Base-by-base conservation (phyloP, 1,140 invertebrate species). In the Drosophila albomicans region DNA sequence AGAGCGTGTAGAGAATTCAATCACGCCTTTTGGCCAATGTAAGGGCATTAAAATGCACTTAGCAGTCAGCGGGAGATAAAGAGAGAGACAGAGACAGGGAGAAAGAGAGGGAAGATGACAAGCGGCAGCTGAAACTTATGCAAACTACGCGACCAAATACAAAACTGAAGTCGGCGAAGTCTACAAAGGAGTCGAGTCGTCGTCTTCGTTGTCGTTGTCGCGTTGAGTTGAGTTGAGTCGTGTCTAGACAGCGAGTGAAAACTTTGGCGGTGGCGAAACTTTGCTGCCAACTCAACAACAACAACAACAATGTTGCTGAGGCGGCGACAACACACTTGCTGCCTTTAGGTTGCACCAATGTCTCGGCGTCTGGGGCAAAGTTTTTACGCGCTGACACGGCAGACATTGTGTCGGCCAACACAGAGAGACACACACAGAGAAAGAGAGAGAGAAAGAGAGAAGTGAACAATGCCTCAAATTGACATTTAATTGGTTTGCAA, bases 401-500 rank as follows among this genome's bases (percentile, higher is more conserved):
- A 74, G 72, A 75, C 66, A 57, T 70, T 64, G 58, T 70, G 72
- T 49, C 72, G 58, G 54, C 72, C 54, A 57, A 30, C 51, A 16
- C 30, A n/a, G n/a, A n/a, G n/a, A 32, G 5, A 32, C 30, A 32
- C 0, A 6, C 5, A 32, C 1, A 32, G 5, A 32, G 6, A 32
- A 6, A 32, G 5, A 32, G 5, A 32, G 8, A 35, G 32, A 10
- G 8, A 38, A 2, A 38, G 35, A 11, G 35, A 7, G 38, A 25
- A 58, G 49, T 45, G 66, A 90, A 89, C 85, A 88, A 89, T 90
- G 88, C 75, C 82, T 88, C 82, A 87, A 91, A 91, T 91, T 91
- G 80, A 91, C 88, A 91, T 91, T 91, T 91, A 91, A 91, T 91
- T 91, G 88, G 88, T 91, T 84, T 87, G 88, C 88, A 91, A 91